Evolutionary conservation across 2,888 invertebrate species (phyloP).

Genomic region (Drosophila helvetica): DNA sequence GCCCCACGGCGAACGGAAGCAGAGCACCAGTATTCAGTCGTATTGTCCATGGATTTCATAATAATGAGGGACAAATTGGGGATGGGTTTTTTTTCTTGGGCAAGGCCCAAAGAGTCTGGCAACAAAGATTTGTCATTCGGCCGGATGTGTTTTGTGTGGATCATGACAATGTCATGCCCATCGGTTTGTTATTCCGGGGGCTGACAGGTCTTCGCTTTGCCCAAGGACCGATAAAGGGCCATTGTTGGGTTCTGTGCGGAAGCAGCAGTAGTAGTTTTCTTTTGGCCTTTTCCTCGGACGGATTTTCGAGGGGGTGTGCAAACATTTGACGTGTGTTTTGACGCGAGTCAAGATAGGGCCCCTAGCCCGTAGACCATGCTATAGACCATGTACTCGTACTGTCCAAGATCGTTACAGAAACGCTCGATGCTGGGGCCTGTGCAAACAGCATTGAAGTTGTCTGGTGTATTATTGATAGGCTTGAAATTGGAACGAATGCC

Average conservation of each 20-base stretch:
- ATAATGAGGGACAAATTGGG: slow-evolving; percentile 69
- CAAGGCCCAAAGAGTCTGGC: slow-evolving; percentile 35
- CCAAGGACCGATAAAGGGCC: slow-evolving; percentile 47
- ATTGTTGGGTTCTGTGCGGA: slow-evolving; percentile 66
- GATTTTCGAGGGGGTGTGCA: slow-evolving; percentile 61
- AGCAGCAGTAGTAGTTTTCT: slow-evolving; percentile 68
- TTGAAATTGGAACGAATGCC: slow-evolving; percentile 75
- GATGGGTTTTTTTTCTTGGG: slow-evolving; percentile 35
- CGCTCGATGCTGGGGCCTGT: slow-evolving; percentile 58
- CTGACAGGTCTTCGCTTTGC: slow-evolving; percentile 65
- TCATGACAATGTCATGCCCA: slow-evolving; percentile 70
- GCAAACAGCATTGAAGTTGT: slow-evolving; percentile 68
- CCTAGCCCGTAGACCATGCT: neutral
- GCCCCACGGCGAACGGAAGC: slow-evolving; percentile 58
- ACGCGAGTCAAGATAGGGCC: slow-evolving; percentile 68
- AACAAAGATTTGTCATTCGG: slow-evolving; percentile 69
- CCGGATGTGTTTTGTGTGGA: slow-evolving; percentile 76
- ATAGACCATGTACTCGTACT: slow-evolving; percentile 16
- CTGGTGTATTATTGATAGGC: slow-evolving; percentile 55
- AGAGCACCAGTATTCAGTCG: slow-evolving; percentile 1
- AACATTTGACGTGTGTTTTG: slow-evolving; percentile 83
- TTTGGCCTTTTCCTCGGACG: slow-evolving; percentile 38
- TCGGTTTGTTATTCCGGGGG: slow-evolving; percentile 31
- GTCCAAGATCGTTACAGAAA: slow-evolving; percentile 62
- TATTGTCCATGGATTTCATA: slow-evolving; percentile 57